These are phyloP conservation scores for Zaprionus inermis DNA, from an alignment of 1,140 invertebrate species.

Conservation along the genomic window DNA sequence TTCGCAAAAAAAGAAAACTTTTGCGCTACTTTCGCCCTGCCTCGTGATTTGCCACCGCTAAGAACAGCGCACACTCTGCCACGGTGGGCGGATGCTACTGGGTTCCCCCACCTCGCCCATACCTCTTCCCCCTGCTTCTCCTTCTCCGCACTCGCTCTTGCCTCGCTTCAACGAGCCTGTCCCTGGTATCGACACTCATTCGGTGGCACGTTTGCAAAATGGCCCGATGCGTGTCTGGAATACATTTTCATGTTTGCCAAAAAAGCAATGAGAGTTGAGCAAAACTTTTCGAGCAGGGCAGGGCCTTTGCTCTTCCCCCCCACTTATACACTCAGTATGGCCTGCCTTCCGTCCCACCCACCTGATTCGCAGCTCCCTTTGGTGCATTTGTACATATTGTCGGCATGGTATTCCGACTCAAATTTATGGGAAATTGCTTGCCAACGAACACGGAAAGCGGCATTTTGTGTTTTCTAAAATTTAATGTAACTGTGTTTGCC, in stretches of 20 bases:
- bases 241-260: conserved; percentile 80
- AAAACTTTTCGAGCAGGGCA: conserved; percentile 40
- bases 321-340: neutral
- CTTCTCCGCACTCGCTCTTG: neutral
- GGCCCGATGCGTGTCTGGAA: conserved; percentile 79
- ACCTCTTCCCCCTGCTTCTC: neutral
- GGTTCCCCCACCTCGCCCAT: neutral
- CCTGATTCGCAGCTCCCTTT: conserved; percentile 26
- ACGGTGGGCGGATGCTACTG: conserved; percentile 60
- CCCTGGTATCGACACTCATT: conserved; percentile 60
- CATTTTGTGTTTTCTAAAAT: conserved; percentile 80
- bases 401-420: conserved; percentile 67
- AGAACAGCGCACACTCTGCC: conserved; percentile 58
- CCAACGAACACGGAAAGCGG: conserved; percentile 52
- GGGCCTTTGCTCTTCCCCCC: neutral
- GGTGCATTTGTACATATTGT: conserved; percentile 68
- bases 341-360: neutral
- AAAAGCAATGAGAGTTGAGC: conserved; percentile 50
- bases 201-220: conserved; percentile 82
- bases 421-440: conserved; percentile 81
- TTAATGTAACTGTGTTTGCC: conserved; percentile 56
- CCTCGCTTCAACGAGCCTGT: neutral
- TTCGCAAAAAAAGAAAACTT: conserved; percentile 38
- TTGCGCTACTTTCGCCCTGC: conserved; percentile 37
- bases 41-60: conserved; percentile 32